Evolutionary conservation across 2,888 invertebrate species (phyloP).

Genomic region (Eupithecia tripunctaria): DNA sequence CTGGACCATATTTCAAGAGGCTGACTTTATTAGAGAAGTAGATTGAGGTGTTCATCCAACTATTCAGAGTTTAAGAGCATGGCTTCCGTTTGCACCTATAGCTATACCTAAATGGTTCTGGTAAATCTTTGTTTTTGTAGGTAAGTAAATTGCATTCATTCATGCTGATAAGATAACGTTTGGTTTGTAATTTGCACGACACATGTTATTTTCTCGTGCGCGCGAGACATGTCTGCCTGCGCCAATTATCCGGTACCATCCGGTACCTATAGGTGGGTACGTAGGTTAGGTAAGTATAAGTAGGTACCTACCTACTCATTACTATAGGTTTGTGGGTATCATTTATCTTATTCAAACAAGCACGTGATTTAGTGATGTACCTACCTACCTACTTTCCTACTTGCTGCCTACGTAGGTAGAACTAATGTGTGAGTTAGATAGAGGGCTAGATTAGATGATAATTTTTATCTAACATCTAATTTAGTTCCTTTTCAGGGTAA

Average conservation of each 20-base stretch:
- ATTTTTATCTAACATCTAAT: no score
- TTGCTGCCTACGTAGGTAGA: neutral
- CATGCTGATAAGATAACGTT: conserved; percentile 6
- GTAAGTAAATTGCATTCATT: conserved; percentile 8
- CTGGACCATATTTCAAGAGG: conserved; percentile 51
- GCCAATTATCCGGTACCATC: neutral
- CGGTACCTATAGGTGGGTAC: no score
- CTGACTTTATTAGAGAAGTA: conserved; percentile 61
- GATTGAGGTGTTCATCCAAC: conserved; percentile 63
- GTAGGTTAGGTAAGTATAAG: no score
- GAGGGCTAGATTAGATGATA: no score
- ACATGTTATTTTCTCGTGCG: conserved; percentile 1
- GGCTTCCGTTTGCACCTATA: conserved; percentile 22
- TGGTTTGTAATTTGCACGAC: neutral
- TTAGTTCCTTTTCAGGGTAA: neutral
- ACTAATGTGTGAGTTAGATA: no score
- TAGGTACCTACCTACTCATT: neutral
- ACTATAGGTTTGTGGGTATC: neutral
- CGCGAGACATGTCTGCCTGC: neutral
- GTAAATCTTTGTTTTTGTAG: conserved; percentile 4
- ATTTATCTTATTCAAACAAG: conserved; percentile 2
- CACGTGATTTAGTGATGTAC: neutral
- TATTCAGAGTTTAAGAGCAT: conserved; percentile 26
- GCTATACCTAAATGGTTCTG: no score
- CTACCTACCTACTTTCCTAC: neutral